Evolutionary conservation across 2,113 vertebrate species (phyloP), one percentile per base, ranked within the genome.

Genomic region (Oryzias curvinotus): DNA sequence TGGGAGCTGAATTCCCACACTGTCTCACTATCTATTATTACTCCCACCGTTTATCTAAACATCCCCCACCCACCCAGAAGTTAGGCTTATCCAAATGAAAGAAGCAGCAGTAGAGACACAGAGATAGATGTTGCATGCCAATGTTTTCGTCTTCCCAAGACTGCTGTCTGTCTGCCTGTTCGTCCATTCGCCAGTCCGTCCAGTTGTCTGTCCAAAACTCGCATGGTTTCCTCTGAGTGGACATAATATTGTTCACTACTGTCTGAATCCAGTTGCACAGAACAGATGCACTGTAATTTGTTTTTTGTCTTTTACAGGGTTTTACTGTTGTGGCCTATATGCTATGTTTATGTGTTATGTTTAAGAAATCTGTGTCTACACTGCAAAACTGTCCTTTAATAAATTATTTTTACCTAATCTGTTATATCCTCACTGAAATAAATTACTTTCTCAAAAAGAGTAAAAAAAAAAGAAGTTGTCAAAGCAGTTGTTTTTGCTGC

Each of bases 51-150:
- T 80, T 84, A 83, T 88, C 84, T 91, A 84, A 85, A 88, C 72
- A 87, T 90, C 90, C 90, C 90, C 91, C 91, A 92, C 91, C 91
- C 90, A 92, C 86, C 86, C 89, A 89, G 73, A 90, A 65, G 69
- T 74, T 90, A 91, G 88, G 75, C 69, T 78, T 78, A 91, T 86
- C 63, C 65, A 80, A 70, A 44, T 80, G 50, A 86, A 78, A 83
- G 62, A 84, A 59, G 88, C 73, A 79, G 52, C 62, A 69, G 83
- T 80, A 82, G 52, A 84, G 55, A 90, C 77, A 75, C 79, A 86
- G 81, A 88, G 67, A 75, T 83, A 87, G 83, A 50, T 30, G 82
- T 89, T 92, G 91, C 91, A 92, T 92, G 91, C 83, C 71, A 65
- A 68, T 87, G 81, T 82, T 87, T 85, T 81, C 78, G 82, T 88